Conservation (phyloP, 92 coral and sea anemone genomes). For the Porites lobata region DNA sequence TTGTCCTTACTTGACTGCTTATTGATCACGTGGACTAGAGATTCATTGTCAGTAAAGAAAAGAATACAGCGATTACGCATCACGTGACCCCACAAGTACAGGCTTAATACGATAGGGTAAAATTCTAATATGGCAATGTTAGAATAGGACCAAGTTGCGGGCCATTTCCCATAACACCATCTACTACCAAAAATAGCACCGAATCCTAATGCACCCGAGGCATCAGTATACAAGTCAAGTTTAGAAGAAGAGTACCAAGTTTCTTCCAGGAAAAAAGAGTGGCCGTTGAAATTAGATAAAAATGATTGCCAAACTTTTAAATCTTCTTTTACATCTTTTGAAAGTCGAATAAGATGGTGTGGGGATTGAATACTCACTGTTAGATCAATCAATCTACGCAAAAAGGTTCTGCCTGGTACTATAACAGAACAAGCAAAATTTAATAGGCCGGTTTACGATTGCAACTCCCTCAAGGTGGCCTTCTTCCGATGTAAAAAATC, state of each 20-base stretch:
- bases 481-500: slow-evolving; percentile 21
- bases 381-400: slow-evolving; percentile 43
- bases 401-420: slow-evolving; percentile 44
- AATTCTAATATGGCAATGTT: slow-evolving; percentile 55
- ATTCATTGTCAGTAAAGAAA: slow-evolving; percentile 19
- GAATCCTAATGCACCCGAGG: slow-evolving; percentile 49
- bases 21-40: neutral
- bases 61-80: slow-evolving; percentile 50
- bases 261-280: slow-evolving; percentile 42
- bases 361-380: slow-evolving; percentile 33
- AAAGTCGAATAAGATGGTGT: slow-evolving; percentile 18
- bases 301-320: slow-evolving; percentile 37
- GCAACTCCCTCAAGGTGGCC: neutral
- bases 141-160: slow-evolving; percentile 34
- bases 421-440: slow-evolving; percentile 32
- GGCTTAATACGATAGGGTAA: neutral
- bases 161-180: slow-evolving; percentile 68
- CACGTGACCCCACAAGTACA: slow-evolving; percentile 40
- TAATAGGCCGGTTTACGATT: slow-evolving; percentile 5
- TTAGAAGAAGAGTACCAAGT: slow-evolving; percentile 25
- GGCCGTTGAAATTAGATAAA: slow-evolving; percentile 49
- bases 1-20: slow-evolving; percentile 48
- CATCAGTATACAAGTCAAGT: slow-evolving; percentile 54
- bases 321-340: slow-evolving; percentile 33
- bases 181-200: slow-evolving; percentile 51